These are phyloP conservation scores for Diadema setosum DNA, from an alignment of 35 echinoderm and acorn worm genomes.

Conservation along the genomic window DNA sequence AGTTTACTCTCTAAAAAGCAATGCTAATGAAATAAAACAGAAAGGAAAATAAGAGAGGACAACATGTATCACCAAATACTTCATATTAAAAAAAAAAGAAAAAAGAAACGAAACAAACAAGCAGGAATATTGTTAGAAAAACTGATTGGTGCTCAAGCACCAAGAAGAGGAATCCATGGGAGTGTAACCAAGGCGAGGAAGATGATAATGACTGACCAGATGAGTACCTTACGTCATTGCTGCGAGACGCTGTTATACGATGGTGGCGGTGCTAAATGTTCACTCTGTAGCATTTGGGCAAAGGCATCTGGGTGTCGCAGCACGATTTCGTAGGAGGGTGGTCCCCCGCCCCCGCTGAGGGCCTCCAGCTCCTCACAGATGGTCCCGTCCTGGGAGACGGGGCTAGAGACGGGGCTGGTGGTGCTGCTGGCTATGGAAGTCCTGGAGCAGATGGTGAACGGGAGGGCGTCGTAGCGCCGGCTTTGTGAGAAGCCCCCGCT, in stretches of 20 bases:
- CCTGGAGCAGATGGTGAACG: slow-evolving; percentile 13
- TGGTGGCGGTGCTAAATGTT: background rate
- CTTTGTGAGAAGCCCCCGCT: background rate
- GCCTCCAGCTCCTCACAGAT: slow-evolving; percentile 16
- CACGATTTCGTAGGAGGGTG: slow-evolving; percentile 11
- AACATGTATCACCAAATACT: too few species aligned
- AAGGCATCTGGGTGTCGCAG: slow-evolving; percentile 27
- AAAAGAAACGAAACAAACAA: too few species aligned
- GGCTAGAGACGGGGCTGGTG: background rate
- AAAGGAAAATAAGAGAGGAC: too few species aligned
- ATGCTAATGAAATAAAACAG: too few species aligned
- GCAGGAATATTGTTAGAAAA: too few species aligned
- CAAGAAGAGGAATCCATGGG: background rate
- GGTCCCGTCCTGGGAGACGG: background rate
- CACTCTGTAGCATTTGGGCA: slow-evolving; percentile 13
- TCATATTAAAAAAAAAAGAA: too few species aligned
- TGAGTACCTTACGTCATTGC: slow-evolving; percentile 17
- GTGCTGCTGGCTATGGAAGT: slow-evolving; percentile 15
- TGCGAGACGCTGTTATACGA: slow-evolving; percentile 19
- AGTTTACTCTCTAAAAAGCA: too few species aligned
- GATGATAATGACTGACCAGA: slow-evolving; percentile 15
- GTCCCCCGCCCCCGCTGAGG: background rate
- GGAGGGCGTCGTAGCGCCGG: background rate
- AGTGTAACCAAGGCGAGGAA: background rate
- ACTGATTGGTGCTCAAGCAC: background rate